A percentile compares a stretch with the other conserved stretches of the same genome.
These are phyloP conservation scores for Drosophila teissieri DNA, from an alignment of 1,140 invertebrate genomes.

Conservation along the genomic window DNA sequence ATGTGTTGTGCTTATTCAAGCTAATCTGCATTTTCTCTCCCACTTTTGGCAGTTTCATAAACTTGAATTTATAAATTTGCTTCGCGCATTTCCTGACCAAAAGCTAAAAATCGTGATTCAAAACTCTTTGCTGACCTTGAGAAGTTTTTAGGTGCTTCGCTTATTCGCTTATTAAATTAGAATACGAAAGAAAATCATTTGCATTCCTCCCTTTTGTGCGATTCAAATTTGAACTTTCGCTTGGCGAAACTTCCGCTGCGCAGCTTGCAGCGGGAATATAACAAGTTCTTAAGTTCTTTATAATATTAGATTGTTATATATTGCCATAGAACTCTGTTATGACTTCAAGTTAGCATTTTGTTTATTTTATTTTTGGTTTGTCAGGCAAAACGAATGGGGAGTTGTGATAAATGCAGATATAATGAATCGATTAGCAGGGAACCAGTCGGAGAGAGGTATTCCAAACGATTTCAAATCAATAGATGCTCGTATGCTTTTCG, in stretches of 20 bases:
- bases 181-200: constrained; percentile 32
- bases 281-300: constrained; percentile 47
- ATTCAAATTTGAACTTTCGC: constrained; percentile 30
- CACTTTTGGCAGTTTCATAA: constrained; percentile 23
- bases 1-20: constrained; percentile 9
- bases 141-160: constrained; percentile 23
- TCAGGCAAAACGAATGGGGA: constrained; percentile 38
- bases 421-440: constrained; percentile 44
- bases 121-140: constrained; percentile 32
- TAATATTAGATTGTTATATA: constrained; percentile 52
- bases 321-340: constrained; percentile 40
- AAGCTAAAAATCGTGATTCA: constrained; percentile 25
- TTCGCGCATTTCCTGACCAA: constrained; percentile 39
- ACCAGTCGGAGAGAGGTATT: constrained; percentile 7
- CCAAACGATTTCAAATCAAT: constrained; percentile 6
- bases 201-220: constrained; percentile 26
- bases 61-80: constrained; percentile 41
- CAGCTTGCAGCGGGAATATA: constrained; percentile 31
- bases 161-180: constrained; percentile 24
- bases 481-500: too few species aligned
- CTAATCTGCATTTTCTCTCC: constrained; percentile 23
- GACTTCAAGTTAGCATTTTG: constrained; percentile 9
- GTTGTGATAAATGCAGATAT: constrained; percentile 54
- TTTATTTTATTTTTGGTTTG: constrained; percentile 11
- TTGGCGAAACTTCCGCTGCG: constrained; percentile 2